Evolutionary conservation across 2,113 vertebrate species (phyloP).

Genomic region (Pelusios castaneus): DNA sequence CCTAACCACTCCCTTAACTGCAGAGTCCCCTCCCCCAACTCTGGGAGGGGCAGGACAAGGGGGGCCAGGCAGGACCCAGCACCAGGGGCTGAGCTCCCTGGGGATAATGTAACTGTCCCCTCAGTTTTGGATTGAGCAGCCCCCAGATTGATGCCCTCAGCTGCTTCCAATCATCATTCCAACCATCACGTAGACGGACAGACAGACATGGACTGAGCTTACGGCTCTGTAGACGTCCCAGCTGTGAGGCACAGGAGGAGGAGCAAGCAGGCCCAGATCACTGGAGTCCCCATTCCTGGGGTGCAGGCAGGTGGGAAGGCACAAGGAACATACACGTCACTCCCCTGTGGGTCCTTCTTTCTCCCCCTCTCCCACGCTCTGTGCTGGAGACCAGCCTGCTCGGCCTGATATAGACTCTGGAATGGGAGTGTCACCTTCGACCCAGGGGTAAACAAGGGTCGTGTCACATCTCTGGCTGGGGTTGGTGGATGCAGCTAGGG

Average conservation of each 20-base stretch:
- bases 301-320: too few relatives aligned
- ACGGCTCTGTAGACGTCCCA: neutral
- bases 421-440: rapidly evolving
- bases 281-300: too few relatives aligned
- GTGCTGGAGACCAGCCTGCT: too few relatives aligned
- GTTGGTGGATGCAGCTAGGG: rapidly evolving
- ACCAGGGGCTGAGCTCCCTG: neutral
- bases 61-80: neutral
- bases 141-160: neutral
- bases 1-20: neutral
- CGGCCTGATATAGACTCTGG: neutral
- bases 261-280: neutral
- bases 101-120: neutral
- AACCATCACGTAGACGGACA: neutral
- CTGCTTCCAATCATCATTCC: neutral
- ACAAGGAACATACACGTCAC: too few relatives aligned
- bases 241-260: neutral
- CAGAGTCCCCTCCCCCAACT: neutral
- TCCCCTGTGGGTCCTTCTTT: neutral
- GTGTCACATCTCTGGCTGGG: neutral
- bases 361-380: neutral
- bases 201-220: neutral
- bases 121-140: neutral
- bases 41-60: neutral
- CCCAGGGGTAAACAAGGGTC: neutral